Base-by-base conservation (phyloP, 2,797 vertebrate genomes). In the Arremon aurantiirostris region DNA sequence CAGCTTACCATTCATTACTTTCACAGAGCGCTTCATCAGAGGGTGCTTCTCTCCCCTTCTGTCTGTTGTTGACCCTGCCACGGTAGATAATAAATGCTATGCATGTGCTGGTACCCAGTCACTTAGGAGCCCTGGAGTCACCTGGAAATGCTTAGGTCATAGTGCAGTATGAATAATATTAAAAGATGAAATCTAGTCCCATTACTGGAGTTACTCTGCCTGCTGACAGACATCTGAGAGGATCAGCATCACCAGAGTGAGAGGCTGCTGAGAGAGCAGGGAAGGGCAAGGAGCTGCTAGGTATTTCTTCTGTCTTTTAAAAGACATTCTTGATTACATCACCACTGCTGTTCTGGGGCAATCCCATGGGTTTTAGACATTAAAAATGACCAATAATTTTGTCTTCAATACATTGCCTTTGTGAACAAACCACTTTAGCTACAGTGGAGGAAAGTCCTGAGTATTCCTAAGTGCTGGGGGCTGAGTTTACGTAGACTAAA, bases 21-120 rank as follows among this genome's bases (percentile, higher is more conserved):
- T 83, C 69, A 81, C 57, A 86, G 87, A 71, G 56, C 82, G 22
- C 96, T 96, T 95, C 75, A 83, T 95, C 76, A 34, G 3, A 68
- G 57, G 32, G 57, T 42, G 61, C 69, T 87, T 57, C 84, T 95
- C 72, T 94, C 22, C 47, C 76, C 41, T 86, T 64, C 81, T 94
- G 61, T 55, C 85, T 3, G 12, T 81, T 93, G 82, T 81, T 96
- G 89, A 93, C 87, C 82, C 72, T 94, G 82, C 78, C 82, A 61
- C 72, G 83, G 0, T 4, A 69, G 82, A 55, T 91, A 92, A 81
- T 64, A 94, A 93, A 68, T 96, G 69, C 42, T 83, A 72, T 57
- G 50, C 61, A 30, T 81, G 79, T 83, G 72, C 46, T 93, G 59
- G 69, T 56, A 68, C 56, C 42, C 69, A 73, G 46, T 75, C 9